Evolutionary conservation across 1,140 invertebrate species (phyloP).

Genomic region (Tyrophagus putrescentiae): DNA sequence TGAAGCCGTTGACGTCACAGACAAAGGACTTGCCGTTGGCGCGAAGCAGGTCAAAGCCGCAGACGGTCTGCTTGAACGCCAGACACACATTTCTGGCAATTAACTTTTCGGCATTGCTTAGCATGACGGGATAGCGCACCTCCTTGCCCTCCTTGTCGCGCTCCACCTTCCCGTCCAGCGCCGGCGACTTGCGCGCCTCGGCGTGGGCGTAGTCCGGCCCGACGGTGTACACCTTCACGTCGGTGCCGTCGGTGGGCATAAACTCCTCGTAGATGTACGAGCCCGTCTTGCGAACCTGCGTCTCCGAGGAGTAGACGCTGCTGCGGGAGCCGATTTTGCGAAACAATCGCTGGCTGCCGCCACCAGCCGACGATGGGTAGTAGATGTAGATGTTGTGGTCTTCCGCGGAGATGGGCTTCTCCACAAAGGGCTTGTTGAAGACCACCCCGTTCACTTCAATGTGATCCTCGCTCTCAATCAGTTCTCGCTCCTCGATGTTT

Average conservation of each 20-base stretch:
- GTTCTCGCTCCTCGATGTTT: conserved; percentile 74
- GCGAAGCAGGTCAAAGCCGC: conserved; percentile 93
- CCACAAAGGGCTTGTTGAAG: conserved; percentile 98
- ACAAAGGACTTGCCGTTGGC: conserved; percentile 97
- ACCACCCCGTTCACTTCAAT: conserved; percentile 93
- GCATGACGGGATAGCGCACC: conserved; percentile 92
- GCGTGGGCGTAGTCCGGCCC: conserved; percentile 98
- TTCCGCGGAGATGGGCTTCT: conserved; percentile 94
- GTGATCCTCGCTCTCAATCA: conserved; percentile 93
- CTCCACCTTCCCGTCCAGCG: conserved; percentile 95
- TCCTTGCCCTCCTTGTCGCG: conserved; percentile 89
- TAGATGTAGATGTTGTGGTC: conserved; percentile 99
- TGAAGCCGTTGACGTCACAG: conserved; percentile 99
- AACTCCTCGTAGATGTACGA: conserved; percentile 99
- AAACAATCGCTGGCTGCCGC: conserved; percentile 86
- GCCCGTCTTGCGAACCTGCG: conserved; percentile 83
- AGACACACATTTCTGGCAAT: conserved; percentile 86
- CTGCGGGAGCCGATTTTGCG: conserved; percentile 96
- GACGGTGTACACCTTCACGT: conserved; percentile 79
- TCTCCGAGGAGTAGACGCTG: conserved; percentile 93
- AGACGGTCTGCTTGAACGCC: conserved; percentile 68
- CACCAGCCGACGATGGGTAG: conserved; percentile 93
- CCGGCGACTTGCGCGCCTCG: conserved; percentile 94
- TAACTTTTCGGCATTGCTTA: conserved; percentile 94
- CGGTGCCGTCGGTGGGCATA: conserved; percentile 97